phyloP scores from a whole-genome alignment of 2,888 invertebrate genomes.

The Erebia aethiops region DNA sequence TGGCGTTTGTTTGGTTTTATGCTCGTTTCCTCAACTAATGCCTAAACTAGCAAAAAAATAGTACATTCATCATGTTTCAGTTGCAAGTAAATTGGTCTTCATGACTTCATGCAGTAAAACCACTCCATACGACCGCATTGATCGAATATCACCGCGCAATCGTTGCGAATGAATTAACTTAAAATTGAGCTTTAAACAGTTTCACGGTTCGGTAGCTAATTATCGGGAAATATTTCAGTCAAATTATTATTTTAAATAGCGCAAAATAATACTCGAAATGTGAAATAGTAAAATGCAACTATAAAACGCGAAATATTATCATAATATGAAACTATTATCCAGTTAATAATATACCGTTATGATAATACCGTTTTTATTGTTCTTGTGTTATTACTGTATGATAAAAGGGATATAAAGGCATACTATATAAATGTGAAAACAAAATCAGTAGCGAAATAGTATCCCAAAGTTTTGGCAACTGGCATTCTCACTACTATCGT shows the following conservation, averaged over 20 bases:
- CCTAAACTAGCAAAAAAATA: background rate
- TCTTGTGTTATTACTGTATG: background rate
- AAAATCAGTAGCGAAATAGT: background rate
- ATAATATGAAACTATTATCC: slow-evolving; percentile 2
- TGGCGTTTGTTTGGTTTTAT: too few species aligned
- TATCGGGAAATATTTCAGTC: slow-evolving; percentile 23
- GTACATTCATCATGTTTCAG: background rate
- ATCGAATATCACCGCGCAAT: slow-evolving; percentile 15
- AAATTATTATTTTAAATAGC: slow-evolving; percentile 27
- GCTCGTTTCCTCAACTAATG: too few species aligned
- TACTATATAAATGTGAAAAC: background rate
- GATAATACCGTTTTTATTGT: slow-evolving; percentile 3
- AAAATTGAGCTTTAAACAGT: slow-evolving; percentile 27
- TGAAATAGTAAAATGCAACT: slow-evolving; percentile 5
- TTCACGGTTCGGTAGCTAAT: slow-evolving; percentile 24
- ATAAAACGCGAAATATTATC: slow-evolving; percentile 4
- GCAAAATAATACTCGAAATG: slow-evolving; percentile 14
- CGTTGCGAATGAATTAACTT: slow-evolving; percentile 10
- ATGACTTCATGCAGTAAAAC: slow-evolving; percentile 4
- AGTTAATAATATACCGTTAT: background rate
- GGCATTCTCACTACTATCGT: too few species aligned
- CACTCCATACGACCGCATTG: slow-evolving; percentile 1
- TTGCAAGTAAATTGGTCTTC: background rate
- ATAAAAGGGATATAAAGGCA: background rate
- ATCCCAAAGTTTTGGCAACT: background rate